A percentile compares a stretch with the other conserved stretches of the same genome.
phyloP scores from a whole-genome alignment of 2,888 invertebrate species.

The Sericinus montela region DNA sequence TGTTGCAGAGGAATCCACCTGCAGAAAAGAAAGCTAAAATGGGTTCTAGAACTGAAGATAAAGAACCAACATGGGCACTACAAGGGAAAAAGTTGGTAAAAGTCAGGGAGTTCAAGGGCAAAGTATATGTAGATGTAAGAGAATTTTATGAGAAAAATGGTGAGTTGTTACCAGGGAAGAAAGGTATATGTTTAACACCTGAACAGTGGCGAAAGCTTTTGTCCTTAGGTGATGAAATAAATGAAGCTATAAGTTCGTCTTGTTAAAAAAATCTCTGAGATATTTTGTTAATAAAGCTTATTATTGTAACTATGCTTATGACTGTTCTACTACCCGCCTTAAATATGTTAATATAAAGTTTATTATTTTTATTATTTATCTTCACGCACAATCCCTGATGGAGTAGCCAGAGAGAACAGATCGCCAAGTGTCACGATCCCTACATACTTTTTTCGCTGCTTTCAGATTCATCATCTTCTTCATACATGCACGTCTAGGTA shows the following conservation, averaged over 20 bases:
- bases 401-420: no score
- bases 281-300: constrained; percentile 25
- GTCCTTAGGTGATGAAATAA: constrained; percentile 83
- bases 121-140: constrained; percentile 90
- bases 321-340: no score
- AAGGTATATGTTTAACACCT: constrained; percentile 89
- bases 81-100: constrained; percentile 88
- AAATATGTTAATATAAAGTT: no score
- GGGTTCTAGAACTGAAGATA: constrained; percentile 66
- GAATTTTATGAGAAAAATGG: constrained; percentile 91
- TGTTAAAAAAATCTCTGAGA: constrained; percentile 33
- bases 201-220: constrained; percentile 89
- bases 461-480: no score
- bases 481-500: no score
- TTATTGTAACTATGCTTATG: background rate
- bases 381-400: no score
- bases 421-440: no score
- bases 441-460: no score
- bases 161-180: constrained; percentile 90
- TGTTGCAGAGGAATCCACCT: constrained; percentile 74
- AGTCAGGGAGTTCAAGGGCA: constrained; percentile 91
- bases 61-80: constrained; percentile 85
- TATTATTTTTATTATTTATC: no score
- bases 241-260: constrained; percentile 72
- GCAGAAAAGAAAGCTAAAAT: constrained; percentile 74